Conservation (phyloP, 2,888 invertebrate species). For the Patella pellucida region DNA sequence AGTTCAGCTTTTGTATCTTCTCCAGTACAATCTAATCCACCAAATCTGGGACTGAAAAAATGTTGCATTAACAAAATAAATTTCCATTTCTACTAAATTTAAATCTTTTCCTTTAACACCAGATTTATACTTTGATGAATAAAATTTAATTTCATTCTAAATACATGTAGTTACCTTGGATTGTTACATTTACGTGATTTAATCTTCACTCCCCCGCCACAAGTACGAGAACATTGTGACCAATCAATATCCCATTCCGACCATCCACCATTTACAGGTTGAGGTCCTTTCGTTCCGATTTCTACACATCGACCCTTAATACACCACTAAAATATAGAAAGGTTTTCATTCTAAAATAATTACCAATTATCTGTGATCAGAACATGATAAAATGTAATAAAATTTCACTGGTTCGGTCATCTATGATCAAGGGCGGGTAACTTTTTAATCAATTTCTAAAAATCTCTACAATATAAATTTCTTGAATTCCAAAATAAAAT, state of each 20-base stretch:
- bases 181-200: conserved; percentile 47
- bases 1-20: conserved; percentile 41
- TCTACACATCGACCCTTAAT: conserved; percentile 47
- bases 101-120: neutral
- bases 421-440: neutral
- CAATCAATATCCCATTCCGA: conserved; percentile 47
- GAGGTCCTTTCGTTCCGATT: conserved; percentile 45
- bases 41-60: conserved; percentile 49
- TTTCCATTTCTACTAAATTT: neutral
- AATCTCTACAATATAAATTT: neutral
- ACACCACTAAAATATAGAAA: conserved; percentile 48
- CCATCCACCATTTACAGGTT: conserved; percentile 48
- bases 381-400: neutral
- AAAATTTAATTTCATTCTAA: neutral
- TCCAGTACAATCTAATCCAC: conserved; percentile 49
- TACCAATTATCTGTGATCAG: neutral
- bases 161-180: conserved; percentile 52
- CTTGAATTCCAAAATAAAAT: too few relatives aligned
- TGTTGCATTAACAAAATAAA: neutral
- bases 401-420: neutral
- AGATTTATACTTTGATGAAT: neutral
- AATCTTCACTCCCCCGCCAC: conserved; percentile 52
- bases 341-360: neutral
- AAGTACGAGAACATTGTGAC: conserved; percentile 48
- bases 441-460: neutral